Evolutionary conservation across 2,113 vertebrate genomes (phyloP), one percentile per base, ranked within the genome.

Genomic region (Gambusia affinis): DNA sequence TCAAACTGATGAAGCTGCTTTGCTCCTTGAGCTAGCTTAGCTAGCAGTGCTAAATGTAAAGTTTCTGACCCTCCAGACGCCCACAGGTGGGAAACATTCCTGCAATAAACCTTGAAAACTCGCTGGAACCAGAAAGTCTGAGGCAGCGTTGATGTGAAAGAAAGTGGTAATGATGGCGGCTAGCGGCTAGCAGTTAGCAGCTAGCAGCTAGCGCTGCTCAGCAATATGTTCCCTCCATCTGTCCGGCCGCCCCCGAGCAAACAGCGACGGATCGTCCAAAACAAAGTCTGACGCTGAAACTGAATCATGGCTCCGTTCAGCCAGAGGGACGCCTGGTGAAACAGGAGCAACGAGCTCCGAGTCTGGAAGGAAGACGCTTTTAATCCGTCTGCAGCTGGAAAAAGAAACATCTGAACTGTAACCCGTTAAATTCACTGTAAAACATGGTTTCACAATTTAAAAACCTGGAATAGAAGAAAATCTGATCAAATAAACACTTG

Each of bases 191-290:
- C 63, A 80, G 88, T 87, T 89, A 27, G 35, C 35, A 2, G 35
- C 2, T 37, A 12, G 35, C 35, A 2, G 10, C 10, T 37, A 87
- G 86, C 85, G 89, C 91, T 88, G 90, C 70, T 81, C 80, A 76
- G 86, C 91, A 91, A 87, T 92, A 92, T 91, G 92, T 78, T 91
- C 81, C 57, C 62, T 90, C 91, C 91, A 91, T 93, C 92, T 93
- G 92, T 85, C 87, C 88, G 3, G 80, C 72, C 78, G 80, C 88
- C 90, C 71, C 85, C 77, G 29, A 76, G 82, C 72, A 73, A 86
- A 86, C 75, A 72, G 19, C 64, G 64, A 66, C 2, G 5, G 64
- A 37, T 57, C n/a, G 71, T 70, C 75, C 42, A 31, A 66, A 85
- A 81, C 79, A 73, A 81, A 87, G 82, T 2, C 42, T 67, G 62